phyloP scores from a whole-genome alignment of 2,113 vertebrate genomes.

The Percopsis transmontana region DNA sequence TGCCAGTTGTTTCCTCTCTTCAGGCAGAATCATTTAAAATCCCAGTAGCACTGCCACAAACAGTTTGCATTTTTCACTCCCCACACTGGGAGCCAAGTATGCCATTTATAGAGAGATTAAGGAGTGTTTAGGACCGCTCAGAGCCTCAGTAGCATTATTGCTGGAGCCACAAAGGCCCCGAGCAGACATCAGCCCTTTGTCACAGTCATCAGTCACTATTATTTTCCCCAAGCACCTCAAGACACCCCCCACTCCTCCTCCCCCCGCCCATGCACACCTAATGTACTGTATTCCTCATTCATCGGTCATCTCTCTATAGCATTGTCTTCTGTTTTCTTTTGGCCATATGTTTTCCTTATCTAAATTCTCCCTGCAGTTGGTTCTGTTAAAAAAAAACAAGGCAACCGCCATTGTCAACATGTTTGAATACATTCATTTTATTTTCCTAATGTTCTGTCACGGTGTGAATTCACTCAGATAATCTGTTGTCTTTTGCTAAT shows the following conservation, averaged over 20 bases:
- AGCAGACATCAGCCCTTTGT: constrained; percentile 64
- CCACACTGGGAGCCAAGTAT: constrained; percentile 42
- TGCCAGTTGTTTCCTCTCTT: constrained; percentile 14
- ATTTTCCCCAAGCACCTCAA: constrained; percentile 40
- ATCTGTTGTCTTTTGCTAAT: constrained; percentile 55
- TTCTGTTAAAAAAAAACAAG: too few relatives aligned
- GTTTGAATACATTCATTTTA: too few relatives aligned
- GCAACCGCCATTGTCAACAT: too few relatives aligned
- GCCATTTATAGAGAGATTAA: constrained; percentile 64
- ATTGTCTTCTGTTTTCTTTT: not conserved
- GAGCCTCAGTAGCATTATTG: constrained; percentile 57
- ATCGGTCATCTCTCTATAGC: constrained; percentile 17
- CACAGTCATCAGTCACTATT: constrained; percentile 62
- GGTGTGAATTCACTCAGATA: constrained; percentile 21
- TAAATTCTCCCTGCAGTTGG: too few relatives aligned
- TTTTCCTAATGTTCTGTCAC: constrained; percentile 22
- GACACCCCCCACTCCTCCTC: not conserved
- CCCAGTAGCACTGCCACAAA: constrained; percentile 34
- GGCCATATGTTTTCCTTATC: too few relatives aligned
- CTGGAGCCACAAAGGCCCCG: constrained; percentile 51
- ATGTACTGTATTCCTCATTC: constrained; percentile 3
- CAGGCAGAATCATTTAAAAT: constrained; percentile 28
- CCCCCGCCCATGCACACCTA: constrained; percentile 11
- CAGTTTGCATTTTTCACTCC: constrained; percentile 45
- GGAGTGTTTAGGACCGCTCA: constrained; percentile 60